Conservation (phyloP, 2,113 vertebrate genomes). For the Capricornis sumatraensis region DNA sequence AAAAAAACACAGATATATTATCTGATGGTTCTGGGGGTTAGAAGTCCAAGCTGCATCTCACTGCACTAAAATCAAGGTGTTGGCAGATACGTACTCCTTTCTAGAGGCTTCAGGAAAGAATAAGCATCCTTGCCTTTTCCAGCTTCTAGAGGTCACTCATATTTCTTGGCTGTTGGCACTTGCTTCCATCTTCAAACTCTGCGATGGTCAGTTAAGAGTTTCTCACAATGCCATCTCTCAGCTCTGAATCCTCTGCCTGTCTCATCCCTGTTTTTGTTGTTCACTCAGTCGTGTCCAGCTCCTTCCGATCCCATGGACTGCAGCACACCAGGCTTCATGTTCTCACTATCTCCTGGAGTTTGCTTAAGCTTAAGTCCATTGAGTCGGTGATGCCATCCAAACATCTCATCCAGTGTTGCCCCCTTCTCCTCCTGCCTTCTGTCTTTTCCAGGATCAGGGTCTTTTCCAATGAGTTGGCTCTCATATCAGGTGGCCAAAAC, state of each 20-base stretch:
- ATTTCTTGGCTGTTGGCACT: not conserved
- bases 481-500: not conserved
- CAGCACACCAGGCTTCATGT: not conserved
- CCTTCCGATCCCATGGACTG: not conserved
- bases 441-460: not conserved
- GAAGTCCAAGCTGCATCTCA: not conserved
- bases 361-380: not conserved
- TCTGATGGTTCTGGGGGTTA: not conserved
- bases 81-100: not conserved
- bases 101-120: not conserved
- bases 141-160: too few relatives aligned
- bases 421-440: not conserved
- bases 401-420: not conserved
- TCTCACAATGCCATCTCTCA: not conserved
- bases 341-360: not conserved
- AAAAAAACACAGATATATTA: not conserved
- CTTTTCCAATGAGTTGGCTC: not conserved
- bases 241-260: not conserved
- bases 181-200: not conserved
- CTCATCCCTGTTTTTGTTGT: not conserved
- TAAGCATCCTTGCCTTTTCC: not conserved
- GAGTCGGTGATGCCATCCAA: not conserved
- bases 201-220: accelerated
- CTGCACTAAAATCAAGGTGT: not conserved
- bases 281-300: not conserved